Conservation (phyloP, 30 jellyfish, hydroid and myxozoan species). For the Hydra vulgaris region DNA sequence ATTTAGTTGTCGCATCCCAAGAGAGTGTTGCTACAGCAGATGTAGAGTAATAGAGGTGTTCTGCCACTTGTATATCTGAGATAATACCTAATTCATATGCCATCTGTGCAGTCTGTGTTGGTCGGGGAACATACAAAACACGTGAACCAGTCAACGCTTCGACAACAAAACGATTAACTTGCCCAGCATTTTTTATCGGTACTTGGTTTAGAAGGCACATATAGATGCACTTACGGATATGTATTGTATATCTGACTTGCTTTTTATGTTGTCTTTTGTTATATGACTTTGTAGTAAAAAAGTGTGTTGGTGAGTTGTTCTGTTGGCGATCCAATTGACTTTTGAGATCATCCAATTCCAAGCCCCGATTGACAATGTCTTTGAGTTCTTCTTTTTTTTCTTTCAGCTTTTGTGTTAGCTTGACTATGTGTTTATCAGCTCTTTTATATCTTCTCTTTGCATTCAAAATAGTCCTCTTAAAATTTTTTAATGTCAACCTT, state of each 20-base stretch:
- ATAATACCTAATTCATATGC: not conserved
- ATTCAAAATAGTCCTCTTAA: not conserved
- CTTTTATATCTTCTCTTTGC: not conserved
- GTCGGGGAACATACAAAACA: not conserved
- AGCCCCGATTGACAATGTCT: not conserved
- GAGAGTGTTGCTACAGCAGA: not conserved
- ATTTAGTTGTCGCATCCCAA: conserved; percentile 7
- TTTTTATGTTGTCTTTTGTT: not conserved
- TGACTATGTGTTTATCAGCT: not conserved
- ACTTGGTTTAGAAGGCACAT: conserved; percentile 19
- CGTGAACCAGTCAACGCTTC: not conserved
- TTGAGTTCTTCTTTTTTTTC: not conserved
- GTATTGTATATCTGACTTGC: not conserved
- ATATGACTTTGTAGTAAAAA: not conserved
- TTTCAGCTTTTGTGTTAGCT: not conserved
- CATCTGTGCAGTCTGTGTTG: not conserved
- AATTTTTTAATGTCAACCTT: not conserved
- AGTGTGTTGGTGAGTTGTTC: conserved; percentile 19
- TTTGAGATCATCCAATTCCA: conserved; percentile 7
- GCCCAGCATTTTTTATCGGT: not conserved
- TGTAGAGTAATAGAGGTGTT: not conserved
- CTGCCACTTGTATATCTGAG: conserved; percentile 5
- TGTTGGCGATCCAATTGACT: conserved; percentile 15
- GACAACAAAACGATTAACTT: not conserved
- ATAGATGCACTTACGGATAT: conserved; percentile 26